phyloP scores from a whole-genome alignment of 2,888 invertebrate genomes.

The Chaitophorus viminalis region DNA sequence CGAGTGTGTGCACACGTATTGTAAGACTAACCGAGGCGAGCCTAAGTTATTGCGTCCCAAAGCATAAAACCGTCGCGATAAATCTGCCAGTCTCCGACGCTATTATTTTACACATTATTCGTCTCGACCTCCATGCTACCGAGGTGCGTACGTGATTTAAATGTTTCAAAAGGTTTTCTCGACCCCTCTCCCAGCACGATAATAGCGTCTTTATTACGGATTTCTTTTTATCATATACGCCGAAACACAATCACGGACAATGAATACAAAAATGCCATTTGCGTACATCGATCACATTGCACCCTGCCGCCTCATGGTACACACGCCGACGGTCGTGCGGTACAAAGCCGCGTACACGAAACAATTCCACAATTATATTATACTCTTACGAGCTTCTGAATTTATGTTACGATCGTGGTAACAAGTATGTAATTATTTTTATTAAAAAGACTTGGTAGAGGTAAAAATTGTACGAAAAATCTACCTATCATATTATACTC shows the following conservation, averaged over 20 bases:
- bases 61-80: slow-evolving; percentile 57
- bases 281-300: no score
- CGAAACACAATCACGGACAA: background rate
- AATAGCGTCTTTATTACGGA: slow-evolving; percentile 9
- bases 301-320: no score
- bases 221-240: background rate
- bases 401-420: no score
- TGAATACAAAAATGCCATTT: no score
- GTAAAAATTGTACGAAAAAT: no score
- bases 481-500: no score
- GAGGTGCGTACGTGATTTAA: slow-evolving; percentile 49
- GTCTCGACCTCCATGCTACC: background rate
- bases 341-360: no score
- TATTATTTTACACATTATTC: slow-evolving; percentile 54
- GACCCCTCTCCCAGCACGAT: background rate
- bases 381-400: no score
- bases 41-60: slow-evolving; percentile 55
- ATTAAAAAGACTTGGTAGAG: no score
- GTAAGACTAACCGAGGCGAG: slow-evolving; percentile 12
- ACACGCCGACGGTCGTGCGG: no score
- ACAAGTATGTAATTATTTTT: no score
- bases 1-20: background rate
- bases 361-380: no score
- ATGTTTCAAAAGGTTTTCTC: slow-evolving; percentile 27
- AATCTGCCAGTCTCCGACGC: slow-evolving; percentile 58